Percentiles rank a stretch among this genome's conserved stretches.
Evolutionary conservation across 2,888 invertebrate species (phyloP).

Genomic region (Leucophenga maculata): DNA sequence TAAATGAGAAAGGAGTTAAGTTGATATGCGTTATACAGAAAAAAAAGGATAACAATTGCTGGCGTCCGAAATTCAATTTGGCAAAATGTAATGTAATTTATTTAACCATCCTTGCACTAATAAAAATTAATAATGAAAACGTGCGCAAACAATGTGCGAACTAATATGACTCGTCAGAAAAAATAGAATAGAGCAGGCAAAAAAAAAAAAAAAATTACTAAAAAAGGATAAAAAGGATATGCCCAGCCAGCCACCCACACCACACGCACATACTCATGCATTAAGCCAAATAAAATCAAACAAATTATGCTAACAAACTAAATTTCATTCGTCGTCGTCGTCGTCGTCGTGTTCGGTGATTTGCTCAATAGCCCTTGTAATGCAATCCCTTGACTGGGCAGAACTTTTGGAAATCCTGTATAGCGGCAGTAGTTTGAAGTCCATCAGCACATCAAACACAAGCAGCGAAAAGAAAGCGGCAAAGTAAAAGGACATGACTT

Average conservation of each 20-base stretch:
- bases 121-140: constrained; percentile 69
- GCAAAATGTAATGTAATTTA: constrained; percentile 25
- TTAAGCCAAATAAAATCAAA: constrained; percentile 57
- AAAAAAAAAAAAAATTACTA: constrained; percentile 14
- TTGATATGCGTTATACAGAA: background rate
- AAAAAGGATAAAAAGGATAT: constrained; percentile 18
- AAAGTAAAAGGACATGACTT: constrained; percentile 62
- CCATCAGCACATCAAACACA: constrained; percentile 53
- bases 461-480: constrained; percentile 13
- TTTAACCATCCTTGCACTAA: constrained; percentile 43
- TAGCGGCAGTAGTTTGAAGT: constrained; percentile 54
- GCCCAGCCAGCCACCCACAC: too few species aligned
- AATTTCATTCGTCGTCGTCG: constrained; percentile 50
- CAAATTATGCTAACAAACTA: constrained; percentile 68
- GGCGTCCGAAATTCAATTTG: constrained; percentile 17
- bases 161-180: constrained; percentile 25
- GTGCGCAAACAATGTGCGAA: constrained; percentile 46
- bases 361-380: constrained; percentile 71
- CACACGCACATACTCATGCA: constrained; percentile 1
- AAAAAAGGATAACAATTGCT: background rate
- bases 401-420: background rate
- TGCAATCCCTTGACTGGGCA: constrained; percentile 40
- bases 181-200: background rate
- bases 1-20: background rate
- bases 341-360: constrained; percentile 63